Evolutionary conservation across 1,140 invertebrate genomes (phyloP), one percentile per base, ranked within the genome.

Genomic region (Solenopsis invicta): DNA sequence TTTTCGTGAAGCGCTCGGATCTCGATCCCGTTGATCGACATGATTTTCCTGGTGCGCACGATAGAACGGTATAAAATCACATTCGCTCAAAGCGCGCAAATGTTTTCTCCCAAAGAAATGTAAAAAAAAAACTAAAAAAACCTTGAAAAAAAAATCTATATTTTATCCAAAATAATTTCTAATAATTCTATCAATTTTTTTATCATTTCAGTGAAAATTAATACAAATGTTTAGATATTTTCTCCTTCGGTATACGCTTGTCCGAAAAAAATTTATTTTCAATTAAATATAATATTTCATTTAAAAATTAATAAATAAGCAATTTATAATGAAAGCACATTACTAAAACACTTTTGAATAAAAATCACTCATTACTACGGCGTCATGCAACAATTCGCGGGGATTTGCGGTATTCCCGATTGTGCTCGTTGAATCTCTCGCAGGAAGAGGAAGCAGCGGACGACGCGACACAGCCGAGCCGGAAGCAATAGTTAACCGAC

Each of bases 401-500:
- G 24, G 41, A 88, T 87, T 62, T 59, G n/a, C 37, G 21, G 45
- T 59, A 54, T 52, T 82, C 54, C 54, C 64, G 29, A 86, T 13
- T 76, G 82, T 56, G 62, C 87, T 81, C 67, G n/a, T 10, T 56
- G 76, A 50, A 66, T 4, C 59, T 59, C 3, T 18, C 66, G 66
- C 89, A 87, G 88, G 91, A 90, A 92, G 88, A 88, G 91, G 90
- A 91, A 91, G 89, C 89, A 71, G 86, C 81, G 89, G 52, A 88
- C 86, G 90, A 71, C 45, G 77, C 81, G 91, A 89, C 90, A 90
- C 87, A 71, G 86, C 59, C 67, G 71, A 85, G 84, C 90, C 92
- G 93, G 93, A 93, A 93, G 91, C 88, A 85, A 92, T 59, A 90
- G 91, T 92, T 93, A 93, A 93, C 93, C 91, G 90, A 93, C 62